These are phyloP conservation scores for Lithophane leautieri DNA, from an alignment of 2,888 invertebrate genomes.

Conservation along the genomic window DNA sequence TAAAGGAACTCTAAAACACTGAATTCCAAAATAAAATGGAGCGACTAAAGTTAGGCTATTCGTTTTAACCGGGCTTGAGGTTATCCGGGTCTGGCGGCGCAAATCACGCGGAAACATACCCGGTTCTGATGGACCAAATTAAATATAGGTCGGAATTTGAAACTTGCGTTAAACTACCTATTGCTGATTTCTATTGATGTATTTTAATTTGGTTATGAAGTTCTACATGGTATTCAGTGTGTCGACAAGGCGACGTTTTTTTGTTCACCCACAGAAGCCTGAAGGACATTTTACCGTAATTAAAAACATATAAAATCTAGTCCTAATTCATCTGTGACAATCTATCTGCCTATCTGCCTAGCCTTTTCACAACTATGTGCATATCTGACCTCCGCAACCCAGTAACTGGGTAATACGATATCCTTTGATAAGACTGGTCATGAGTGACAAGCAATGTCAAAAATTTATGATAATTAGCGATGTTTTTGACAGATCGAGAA, in stretches of 20 bases:
- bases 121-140: conserved; percentile 57
- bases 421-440: too few relatives aligned
- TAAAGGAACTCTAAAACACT: conserved; percentile 50
- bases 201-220: background rate
- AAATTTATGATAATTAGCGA: too few relatives aligned
- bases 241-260: too few relatives aligned
- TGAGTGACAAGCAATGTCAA: too few relatives aligned
- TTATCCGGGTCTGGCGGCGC: conserved; percentile 53
- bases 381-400: too few relatives aligned
- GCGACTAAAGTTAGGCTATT: conserved; percentile 57
- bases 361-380: too few relatives aligned
- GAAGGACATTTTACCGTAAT: background rate
- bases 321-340: background rate
- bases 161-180: conserved; percentile 16
- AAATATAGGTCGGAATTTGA: conserved; percentile 60
- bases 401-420: too few relatives aligned
- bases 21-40: conserved; percentile 60
- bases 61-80: conserved; percentile 63
- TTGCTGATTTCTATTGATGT: background rate
- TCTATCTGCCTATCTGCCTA: too few relatives aligned
- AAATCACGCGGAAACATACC: conserved; percentile 64
- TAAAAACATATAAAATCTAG: fast-evolving
- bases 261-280: too few relatives aligned
- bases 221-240: background rate
- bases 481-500: too few relatives aligned